Percentiles rank a stretch among this genome's conserved stretches.
phyloP scores from a whole-genome alignment of 2,888 invertebrate species.

The Melolontha melolontha region DNA sequence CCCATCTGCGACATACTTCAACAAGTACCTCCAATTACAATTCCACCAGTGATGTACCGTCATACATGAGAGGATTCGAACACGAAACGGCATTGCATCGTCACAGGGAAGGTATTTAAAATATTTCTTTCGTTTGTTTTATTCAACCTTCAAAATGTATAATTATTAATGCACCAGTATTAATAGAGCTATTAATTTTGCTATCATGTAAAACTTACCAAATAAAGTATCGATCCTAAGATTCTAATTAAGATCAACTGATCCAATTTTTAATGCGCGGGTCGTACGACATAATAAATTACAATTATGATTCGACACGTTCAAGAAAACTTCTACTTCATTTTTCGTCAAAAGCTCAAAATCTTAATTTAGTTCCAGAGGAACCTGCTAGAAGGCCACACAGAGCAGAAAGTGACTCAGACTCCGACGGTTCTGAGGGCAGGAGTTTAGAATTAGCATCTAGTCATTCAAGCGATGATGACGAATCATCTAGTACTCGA shows the following conservation, averaged over 20 bases:
- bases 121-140: not conserved
- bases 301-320: too few species aligned
- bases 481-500: constrained; percentile 68
- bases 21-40: constrained; percentile 91
- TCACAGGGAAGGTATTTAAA: constrained; percentile 67
- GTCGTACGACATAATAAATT: too few species aligned
- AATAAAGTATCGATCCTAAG: too few species aligned
- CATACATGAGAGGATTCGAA: constrained; percentile 76
- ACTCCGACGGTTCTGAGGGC: constrained; percentile 83
- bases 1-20: constrained; percentile 84
- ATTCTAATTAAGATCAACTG: too few species aligned
- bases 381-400: constrained; percentile 58
- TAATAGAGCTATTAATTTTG: too few species aligned
- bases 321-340: too few species aligned
- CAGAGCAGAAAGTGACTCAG: constrained; percentile 74
- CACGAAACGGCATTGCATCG: constrained; percentile 70
- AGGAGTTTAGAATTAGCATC: constrained; percentile 92
- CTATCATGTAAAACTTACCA: too few species aligned
- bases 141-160: too few species aligned
- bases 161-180: too few species aligned
- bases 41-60: constrained; percentile 82
- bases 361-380: constrained; percentile 48
- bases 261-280: too few species aligned
- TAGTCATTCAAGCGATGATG: constrained; percentile 95
- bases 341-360: too few species aligned